phyloP scores from a whole-genome alignment of 2,888 invertebrate genomes.

The Pemphredon lugubris region DNA sequence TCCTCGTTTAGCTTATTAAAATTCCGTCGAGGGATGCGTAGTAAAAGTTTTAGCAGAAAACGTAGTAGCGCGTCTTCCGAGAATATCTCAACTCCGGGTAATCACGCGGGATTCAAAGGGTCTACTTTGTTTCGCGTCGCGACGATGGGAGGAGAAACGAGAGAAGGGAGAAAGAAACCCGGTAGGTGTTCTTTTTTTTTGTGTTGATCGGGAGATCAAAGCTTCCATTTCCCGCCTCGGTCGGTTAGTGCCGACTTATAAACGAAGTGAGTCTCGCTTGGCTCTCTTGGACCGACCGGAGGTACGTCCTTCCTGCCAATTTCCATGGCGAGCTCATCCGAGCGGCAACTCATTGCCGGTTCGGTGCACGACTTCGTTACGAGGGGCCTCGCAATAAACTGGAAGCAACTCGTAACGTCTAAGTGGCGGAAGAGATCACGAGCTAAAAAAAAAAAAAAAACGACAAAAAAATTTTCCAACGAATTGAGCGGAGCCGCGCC shows the following conservation, averaged over 20 bases:
- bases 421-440: constrained; percentile 42
- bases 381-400: constrained; percentile 36
- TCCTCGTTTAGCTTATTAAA: too few species aligned
- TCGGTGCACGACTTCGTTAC: constrained; percentile 47
- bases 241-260: constrained; percentile 15
- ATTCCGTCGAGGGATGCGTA: too few species aligned
- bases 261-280: constrained; percentile 4
- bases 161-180: constrained; percentile 41
- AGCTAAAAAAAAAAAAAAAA: constrained; percentile 7
- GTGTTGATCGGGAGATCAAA: constrained; percentile 70
- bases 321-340: constrained; percentile 51
- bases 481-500: constrained; percentile 21
- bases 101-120: background rate
- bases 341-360: constrained; percentile 56
- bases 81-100: background rate
- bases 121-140: constrained; percentile 8
- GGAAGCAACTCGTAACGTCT: constrained; percentile 25
- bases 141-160: constrained; percentile 53
- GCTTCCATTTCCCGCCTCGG: constrained; percentile 30
- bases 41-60: too few species aligned
- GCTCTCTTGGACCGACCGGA: constrained; percentile 27
- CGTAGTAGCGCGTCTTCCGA: too few species aligned
- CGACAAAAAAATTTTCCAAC: constrained; percentile 14
- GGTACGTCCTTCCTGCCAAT: constrained; percentile 52
- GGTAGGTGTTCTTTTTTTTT: constrained; percentile 58